phyloP scores from a whole-genome alignment of 2,888 invertebrate species.

The Theretra japonica region DNA sequence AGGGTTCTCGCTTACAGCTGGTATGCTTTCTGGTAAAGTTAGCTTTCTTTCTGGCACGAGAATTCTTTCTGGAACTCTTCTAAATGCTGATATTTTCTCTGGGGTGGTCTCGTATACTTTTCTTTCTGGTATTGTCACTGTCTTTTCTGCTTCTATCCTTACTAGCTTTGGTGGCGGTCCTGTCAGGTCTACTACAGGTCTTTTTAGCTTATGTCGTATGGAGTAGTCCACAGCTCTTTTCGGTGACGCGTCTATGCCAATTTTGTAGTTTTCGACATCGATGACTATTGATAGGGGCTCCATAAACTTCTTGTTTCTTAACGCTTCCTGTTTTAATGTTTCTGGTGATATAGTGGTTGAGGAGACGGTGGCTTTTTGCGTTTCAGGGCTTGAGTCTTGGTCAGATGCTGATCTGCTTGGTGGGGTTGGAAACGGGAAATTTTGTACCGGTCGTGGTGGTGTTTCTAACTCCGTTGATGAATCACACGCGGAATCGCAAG shows the following conservation, averaged over 20 bases:
- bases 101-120: slow-evolving; percentile 40
- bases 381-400: slow-evolving; percentile 80
- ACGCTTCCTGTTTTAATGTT: slow-evolving; percentile 64
- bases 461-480: slow-evolving; percentile 83
- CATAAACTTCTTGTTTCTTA: slow-evolving; percentile 71
- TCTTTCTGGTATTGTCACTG: slow-evolving; percentile 44
- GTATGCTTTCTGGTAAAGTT: slow-evolving; percentile 69
- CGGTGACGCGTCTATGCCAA: slow-evolving; percentile 78
- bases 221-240: slow-evolving; percentile 80
- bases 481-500: slow-evolving; percentile 88
- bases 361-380: slow-evolving; percentile 80
- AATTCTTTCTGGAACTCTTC: slow-evolving; percentile 54
- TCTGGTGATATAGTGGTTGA: slow-evolving; percentile 83
- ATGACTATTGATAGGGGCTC: slow-evolving; percentile 79
- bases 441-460: slow-evolving; percentile 77
- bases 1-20: slow-evolving; percentile 55
- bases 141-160: slow-evolving; percentile 56
- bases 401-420: slow-evolving; percentile 85
- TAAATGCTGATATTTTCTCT: slow-evolving; percentile 63
- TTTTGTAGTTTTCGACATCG: slow-evolving; percentile 80
- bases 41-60: slow-evolving; percentile 56
- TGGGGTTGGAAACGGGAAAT: slow-evolving; percentile 83
- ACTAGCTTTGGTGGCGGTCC: slow-evolving; percentile 69
- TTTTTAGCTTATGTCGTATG: slow-evolving; percentile 70
- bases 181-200: slow-evolving; percentile 61